Evolutionary conservation across 2,113 vertebrate species (phyloP).

Genomic region (Dascyllus trimaculatus): DNA sequence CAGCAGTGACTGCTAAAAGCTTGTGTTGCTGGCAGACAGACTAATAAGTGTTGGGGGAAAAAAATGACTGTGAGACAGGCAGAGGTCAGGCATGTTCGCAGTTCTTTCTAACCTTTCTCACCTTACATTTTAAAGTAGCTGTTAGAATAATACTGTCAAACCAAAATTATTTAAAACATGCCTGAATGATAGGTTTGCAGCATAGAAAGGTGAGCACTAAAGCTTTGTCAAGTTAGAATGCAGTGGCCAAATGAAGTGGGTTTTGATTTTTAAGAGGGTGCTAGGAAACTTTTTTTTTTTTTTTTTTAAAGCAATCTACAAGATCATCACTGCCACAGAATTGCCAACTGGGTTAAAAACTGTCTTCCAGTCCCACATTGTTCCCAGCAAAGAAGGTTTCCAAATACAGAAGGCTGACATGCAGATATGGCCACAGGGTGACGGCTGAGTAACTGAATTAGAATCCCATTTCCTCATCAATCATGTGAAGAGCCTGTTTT

Average conservation of each 20-base stretch:
- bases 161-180: background rate
- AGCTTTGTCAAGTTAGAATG: conserved; percentile 4
- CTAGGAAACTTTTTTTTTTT: no score
- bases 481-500: conserved; percentile 70
- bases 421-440: conserved; percentile 74
- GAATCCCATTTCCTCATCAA: conserved; percentile 82
- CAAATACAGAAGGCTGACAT: conserved; percentile 68
- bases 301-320: conserved; percentile 26
- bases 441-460: conserved; percentile 81
- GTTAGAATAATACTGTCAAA: background rate
- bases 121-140: background rate
- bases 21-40: background rate
- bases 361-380: conserved; percentile 49
- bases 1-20: background rate
- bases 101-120: background rate
- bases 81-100: no score
- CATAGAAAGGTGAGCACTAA: background rate
- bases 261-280: background rate
- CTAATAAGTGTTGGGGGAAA: background rate
- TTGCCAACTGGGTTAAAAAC: conserved; percentile 37
- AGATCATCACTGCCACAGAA: conserved; percentile 39
- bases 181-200: background rate
- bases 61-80: no score
- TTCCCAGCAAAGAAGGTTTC: conserved; percentile 62
- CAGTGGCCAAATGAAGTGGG: background rate